Conservation (phyloP, 2,113 vertebrate genomes). For the Larimichthys crocea region DNA sequence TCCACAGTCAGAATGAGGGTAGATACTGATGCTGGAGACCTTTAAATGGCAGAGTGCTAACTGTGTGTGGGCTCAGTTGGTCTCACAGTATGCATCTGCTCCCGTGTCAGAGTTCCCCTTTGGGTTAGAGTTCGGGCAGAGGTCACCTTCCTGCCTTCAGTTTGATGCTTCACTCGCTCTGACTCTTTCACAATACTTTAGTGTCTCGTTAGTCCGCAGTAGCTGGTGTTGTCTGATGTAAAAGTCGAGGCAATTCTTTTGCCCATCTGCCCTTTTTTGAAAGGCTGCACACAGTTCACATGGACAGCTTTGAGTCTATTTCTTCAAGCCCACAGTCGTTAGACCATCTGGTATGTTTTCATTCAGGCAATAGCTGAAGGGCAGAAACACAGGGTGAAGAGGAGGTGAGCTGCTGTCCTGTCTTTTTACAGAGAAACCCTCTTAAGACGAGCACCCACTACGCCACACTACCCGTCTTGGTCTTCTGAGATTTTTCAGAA, state of each 20-base stretch:
- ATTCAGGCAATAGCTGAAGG: slow-evolving; percentile 50
- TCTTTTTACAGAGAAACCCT: slow-evolving; percentile 56
- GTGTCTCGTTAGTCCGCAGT: slow-evolving; percentile 36
- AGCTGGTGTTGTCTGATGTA: slow-evolving; percentile 33
- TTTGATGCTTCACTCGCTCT: slow-evolving; percentile 11
- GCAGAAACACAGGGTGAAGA: slow-evolving; percentile 40
- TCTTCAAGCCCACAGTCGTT: slow-evolving; percentile 16
- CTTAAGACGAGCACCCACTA: slow-evolving; percentile 23
- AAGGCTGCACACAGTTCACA: slow-evolving; percentile 43
- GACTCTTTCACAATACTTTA: slow-evolving; percentile 38
- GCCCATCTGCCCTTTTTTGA: slow-evolving; percentile 55
- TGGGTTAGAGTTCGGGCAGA: slow-evolving; percentile 51
- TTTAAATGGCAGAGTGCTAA: slow-evolving; percentile 76
- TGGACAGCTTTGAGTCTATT: slow-evolving; percentile 23
- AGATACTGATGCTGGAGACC: slow-evolving; percentile 68
- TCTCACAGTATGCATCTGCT: slow-evolving; percentile 66
- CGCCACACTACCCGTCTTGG: not conserved
- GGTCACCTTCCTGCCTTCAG: slow-evolving; percentile 41
- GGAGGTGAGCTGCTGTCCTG: slow-evolving; percentile 43
- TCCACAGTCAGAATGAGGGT: slow-evolving; percentile 68
- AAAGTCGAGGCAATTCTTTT: slow-evolving; percentile 40
- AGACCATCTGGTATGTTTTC: slow-evolving; percentile 67
- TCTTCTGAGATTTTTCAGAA: slow-evolving; percentile 15
- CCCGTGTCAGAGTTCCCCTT: slow-evolving; percentile 52
- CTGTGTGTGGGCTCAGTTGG: slow-evolving; percentile 70